These are phyloP conservation scores for Xylota sylvarum DNA, from an alignment of 2,888 invertebrate species.

Conservation along the genomic window DNA sequence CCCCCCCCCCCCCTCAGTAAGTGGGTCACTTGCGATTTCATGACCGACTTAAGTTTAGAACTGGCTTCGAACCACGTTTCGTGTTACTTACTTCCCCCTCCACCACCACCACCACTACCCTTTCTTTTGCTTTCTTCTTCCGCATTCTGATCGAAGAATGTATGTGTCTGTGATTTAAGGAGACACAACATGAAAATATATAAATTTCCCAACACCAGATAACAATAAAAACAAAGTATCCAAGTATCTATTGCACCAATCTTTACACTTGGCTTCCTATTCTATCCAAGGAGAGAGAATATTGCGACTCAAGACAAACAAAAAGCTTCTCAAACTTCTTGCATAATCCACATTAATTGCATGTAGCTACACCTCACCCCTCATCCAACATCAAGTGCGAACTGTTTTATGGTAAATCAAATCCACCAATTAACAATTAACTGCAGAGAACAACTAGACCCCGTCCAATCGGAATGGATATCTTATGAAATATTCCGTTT, in stretches of 20 bases:
- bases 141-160: conserved; percentile 65
- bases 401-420: conserved; percentile 51
- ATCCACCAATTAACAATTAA: conserved; percentile 70
- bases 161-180: conserved; percentile 25
- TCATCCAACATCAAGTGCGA: not conserved
- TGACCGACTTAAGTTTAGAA: conserved; percentile 82
- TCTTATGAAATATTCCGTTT: conserved; percentile 75
- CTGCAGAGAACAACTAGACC: conserved; percentile 70
- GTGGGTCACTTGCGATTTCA: conserved; percentile 85
- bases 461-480: conserved; percentile 57
- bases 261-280: conserved; percentile 71
- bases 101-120: too few relatives aligned
- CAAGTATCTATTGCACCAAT: conserved; percentile 55
- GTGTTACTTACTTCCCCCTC: conserved; percentile 23
- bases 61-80: conserved; percentile 50
- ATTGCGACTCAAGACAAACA: conserved; percentile 34
- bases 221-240: not conserved
- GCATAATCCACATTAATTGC: conserved; percentile 66
- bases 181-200: not conserved
- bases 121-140: conserved; percentile 50
- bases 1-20: conserved; percentile 77
- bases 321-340: conserved; percentile 49
- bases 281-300: conserved; percentile 55
- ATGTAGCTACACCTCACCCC: not conserved
- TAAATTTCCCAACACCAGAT: conserved; percentile 4